Evolutionary conservation across 2,888 invertebrate species (phyloP).

Genomic region (Hypomecis atomaria): DNA sequence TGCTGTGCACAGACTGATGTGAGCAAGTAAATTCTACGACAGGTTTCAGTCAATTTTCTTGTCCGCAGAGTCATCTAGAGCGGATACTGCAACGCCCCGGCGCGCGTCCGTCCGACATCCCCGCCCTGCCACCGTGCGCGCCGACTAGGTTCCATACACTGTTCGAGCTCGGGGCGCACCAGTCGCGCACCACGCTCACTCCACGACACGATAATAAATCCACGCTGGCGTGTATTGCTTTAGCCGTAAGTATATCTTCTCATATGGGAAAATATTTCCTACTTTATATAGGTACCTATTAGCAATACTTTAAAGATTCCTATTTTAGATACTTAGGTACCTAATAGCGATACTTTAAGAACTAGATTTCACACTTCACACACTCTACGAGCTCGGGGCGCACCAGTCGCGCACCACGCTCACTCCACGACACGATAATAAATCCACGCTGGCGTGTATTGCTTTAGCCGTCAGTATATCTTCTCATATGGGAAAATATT

Average conservation of each 20-base stretch:
- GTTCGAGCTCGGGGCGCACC: constrained; percentile 91
- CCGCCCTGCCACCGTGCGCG: constrained; percentile 74
- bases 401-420: constrained; percentile 83
- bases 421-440: constrained; percentile 83
- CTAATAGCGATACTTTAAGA: no score
- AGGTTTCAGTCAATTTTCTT: not conserved
- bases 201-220: constrained; percentile 86
- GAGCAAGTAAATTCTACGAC: no score
- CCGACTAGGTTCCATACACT: constrained; percentile 91
- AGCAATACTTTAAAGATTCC: no score
- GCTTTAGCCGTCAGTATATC: constrained; percentile 85
- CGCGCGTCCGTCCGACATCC: constrained; percentile 70
- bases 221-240: constrained; percentile 92
- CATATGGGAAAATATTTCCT: no score
- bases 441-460: constrained; percentile 91
- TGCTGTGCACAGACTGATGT: no score
- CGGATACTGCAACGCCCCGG: constrained; percentile 94
- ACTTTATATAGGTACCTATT: no score
- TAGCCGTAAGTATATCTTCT: constrained; percentile 74
- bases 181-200: constrained; percentile 79
- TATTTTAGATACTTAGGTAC: no score
- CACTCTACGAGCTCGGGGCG: constrained; percentile 92
- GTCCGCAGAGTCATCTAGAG: constrained; percentile 91
- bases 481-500: no score
- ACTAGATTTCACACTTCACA: no score